A percentile compares a stretch with the other conserved stretches of the same genome.
Conservation (phyloP, 2,113 vertebrate genomes). For the Lepus timidus region DNA sequence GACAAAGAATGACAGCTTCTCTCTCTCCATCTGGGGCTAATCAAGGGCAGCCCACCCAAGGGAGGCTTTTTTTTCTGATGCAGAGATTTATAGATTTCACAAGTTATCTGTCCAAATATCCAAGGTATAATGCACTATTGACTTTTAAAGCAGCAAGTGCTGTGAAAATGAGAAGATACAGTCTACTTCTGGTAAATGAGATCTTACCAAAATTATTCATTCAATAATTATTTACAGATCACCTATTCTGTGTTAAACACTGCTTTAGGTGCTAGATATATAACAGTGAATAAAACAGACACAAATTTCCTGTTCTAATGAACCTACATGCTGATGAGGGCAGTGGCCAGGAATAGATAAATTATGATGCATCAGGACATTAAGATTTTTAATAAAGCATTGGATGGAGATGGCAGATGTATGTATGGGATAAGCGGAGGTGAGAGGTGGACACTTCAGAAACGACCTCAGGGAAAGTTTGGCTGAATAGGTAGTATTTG, state of each 20-base stretch:
- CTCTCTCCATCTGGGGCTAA: conserved; percentile 80
- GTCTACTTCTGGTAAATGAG: conserved; percentile 7
- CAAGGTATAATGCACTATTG: conserved; percentile 59
- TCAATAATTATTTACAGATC: conserved; percentile 34
- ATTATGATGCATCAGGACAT: not conserved
- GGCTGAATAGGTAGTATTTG: not conserved
- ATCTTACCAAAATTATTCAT: not conserved
- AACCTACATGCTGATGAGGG: not conserved
- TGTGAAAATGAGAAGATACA: conserved; percentile 18
- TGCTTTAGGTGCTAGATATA: not conserved
- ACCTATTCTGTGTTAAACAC: not conserved
- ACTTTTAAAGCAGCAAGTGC: conserved; percentile 60
- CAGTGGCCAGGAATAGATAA: not conserved
- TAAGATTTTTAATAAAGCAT: not conserved
- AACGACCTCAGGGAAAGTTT: not conserved
- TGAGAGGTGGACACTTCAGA: not conserved
- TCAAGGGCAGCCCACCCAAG: conserved; percentile 73
- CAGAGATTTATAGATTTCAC: conserved; percentile 69
- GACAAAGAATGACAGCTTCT: conserved; percentile 82
- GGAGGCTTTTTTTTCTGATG: conserved; percentile 57
- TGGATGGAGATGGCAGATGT: not conserved
- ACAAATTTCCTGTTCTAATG: not conserved
- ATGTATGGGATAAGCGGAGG: not conserved
- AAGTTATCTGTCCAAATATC: conserved; percentile 68
- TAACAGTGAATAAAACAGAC: not conserved